These are phyloP conservation scores for Ranitomeya imitator DNA, from an alignment of 2,113 vertebrate genomes.

Conservation along the genomic window DNA sequence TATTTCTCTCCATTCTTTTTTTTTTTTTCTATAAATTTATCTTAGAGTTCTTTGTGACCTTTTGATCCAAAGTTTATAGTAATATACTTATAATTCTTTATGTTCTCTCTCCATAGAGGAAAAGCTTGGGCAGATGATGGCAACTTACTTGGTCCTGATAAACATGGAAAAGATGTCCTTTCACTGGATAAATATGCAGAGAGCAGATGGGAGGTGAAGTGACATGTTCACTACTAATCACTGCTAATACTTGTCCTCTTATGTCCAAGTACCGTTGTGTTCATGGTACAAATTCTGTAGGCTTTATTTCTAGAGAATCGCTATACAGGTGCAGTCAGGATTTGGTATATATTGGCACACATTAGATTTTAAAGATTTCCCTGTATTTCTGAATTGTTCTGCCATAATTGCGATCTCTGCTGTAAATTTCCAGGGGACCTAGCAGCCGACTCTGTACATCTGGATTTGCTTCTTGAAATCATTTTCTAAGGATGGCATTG, in stretches of 20 bases:
- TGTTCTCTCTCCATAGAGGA: conserved; percentile 70
- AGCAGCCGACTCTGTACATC: background rate
- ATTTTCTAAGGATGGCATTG: background rate
- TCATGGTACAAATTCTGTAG: background rate
- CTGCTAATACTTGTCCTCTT: background rate
- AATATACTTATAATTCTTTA: background rate
- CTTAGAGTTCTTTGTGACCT: too few relatives aligned
- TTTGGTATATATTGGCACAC: background rate
- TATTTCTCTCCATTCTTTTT: too few relatives aligned
- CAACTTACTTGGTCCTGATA: conserved; percentile 84
- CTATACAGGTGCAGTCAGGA: background rate
- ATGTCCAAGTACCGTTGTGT: background rate
- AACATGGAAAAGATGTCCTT: conserved; percentile 83
- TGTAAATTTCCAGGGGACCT: background rate
- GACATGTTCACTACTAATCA: too few relatives aligned
- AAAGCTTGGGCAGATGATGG: conserved; percentile 88
- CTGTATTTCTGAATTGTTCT: background rate
- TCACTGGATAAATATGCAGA: conserved; percentile 87
- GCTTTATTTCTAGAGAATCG: background rate
- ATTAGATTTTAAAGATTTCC: background rate
- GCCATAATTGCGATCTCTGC: background rate
- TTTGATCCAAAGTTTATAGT: too few relatives aligned
- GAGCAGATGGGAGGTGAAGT: conserved; percentile 86
- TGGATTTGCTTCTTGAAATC: background rate
- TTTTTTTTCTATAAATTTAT: too few relatives aligned